Evolutionary conservation across 1,140 invertebrate genomes (phyloP).

Genomic region (Drosophila willistoni): DNA sequence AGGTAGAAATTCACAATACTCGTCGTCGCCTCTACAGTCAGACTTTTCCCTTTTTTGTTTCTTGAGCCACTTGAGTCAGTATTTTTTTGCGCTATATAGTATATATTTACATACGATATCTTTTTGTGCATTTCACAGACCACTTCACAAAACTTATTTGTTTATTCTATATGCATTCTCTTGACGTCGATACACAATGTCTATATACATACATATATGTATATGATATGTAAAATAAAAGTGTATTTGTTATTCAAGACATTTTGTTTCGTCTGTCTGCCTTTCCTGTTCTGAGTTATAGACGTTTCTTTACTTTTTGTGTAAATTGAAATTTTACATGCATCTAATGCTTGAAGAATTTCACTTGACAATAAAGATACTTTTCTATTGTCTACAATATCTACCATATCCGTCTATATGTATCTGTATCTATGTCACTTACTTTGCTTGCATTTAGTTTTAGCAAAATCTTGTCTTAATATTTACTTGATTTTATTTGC

Average conservation of each 20-base stretch:
- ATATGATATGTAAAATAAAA: slow-evolving; percentile 14
- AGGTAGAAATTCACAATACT: slow-evolving; percentile 7
- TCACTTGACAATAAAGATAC: slow-evolving; percentile 18
- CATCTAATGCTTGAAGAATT: slow-evolving; percentile 33
- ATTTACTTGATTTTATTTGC: slow-evolving; percentile 16
- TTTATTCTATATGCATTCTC: slow-evolving; percentile 62
- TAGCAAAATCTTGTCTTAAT: slow-evolving; percentile 22
- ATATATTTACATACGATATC: slow-evolving; percentile 33
- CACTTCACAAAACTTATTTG: slow-evolving; percentile 43
- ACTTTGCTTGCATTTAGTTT: slow-evolving; percentile 28
- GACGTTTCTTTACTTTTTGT: slow-evolving; percentile 29
- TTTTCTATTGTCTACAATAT: slow-evolving; percentile 13
- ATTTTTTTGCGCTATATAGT: background rate
- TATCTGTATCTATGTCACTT: background rate
- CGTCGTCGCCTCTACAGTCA: slow-evolving; percentile 5
- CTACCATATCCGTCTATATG: background rate
- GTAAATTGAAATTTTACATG: slow-evolving; percentile 29
- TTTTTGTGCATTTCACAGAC: slow-evolving; percentile 27
- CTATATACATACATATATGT: too few relatives aligned
- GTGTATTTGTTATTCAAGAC: slow-evolving; percentile 66
- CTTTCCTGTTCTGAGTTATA: slow-evolving; percentile 48
- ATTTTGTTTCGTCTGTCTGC: slow-evolving; percentile 30
- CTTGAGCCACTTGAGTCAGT: slow-evolving; percentile 4
- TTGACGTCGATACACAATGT: slow-evolving; percentile 47
- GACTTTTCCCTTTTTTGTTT: slow-evolving; percentile 8